Evolutionary conservation across 2,888 invertebrate species (phyloP).

Genomic region (Trichacis sp.): DNA sequence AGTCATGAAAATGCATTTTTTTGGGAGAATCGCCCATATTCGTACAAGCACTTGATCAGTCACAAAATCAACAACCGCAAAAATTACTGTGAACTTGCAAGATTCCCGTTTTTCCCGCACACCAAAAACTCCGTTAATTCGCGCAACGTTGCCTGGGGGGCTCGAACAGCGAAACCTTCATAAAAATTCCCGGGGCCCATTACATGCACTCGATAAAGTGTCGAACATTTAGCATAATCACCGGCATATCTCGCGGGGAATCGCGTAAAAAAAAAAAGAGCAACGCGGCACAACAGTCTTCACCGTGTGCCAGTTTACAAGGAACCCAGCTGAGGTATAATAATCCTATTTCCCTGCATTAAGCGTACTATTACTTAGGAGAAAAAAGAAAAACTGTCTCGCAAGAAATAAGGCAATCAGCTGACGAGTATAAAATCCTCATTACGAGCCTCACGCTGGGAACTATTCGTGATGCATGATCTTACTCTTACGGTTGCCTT

Average conservation of each 20-base stretch:
- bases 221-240: slow-evolving; percentile 16
- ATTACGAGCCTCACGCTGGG: slow-evolving; percentile 34
- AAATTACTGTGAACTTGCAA: no score
- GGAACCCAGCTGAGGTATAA: slow-evolving; percentile 27
- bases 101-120: no score
- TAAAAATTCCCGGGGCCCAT: no score
- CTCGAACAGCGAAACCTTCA: no score
- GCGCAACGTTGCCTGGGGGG: no score
- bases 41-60: no score
- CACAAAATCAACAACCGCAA: no score
- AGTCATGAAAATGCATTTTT: no score
- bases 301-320: slow-evolving; percentile 19
- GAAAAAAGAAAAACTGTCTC: slow-evolving; percentile 18
- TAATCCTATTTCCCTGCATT: slow-evolving; percentile 32
- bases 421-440: slow-evolving; percentile 37
- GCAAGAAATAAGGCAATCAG: slow-evolving; percentile 38
- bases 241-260: slow-evolving; percentile 16
- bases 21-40: no score
- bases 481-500: slow-evolving; percentile 22
- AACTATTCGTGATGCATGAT: slow-evolving; percentile 35
- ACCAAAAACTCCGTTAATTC: no score
- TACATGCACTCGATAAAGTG: no score
- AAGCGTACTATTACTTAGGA: slow-evolving; percentile 25
- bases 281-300: slow-evolving; percentile 25
- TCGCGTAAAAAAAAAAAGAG: slow-evolving; percentile 16